Conservation (phyloP, 2,888 invertebrate species). For the Ophion costatus region DNA sequence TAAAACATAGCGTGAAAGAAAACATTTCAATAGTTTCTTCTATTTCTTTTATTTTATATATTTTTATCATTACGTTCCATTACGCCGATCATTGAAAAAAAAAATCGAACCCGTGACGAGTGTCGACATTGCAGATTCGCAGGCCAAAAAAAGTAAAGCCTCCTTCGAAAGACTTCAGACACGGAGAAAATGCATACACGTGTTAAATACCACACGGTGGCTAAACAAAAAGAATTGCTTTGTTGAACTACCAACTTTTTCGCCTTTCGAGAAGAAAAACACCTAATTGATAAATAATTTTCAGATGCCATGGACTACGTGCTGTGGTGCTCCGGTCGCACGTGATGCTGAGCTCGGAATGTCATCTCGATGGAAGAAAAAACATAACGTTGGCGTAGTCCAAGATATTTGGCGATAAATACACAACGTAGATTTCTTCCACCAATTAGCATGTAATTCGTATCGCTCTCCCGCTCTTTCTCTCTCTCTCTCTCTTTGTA, state of each 20-base stretch:
- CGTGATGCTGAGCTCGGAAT: constrained; percentile 34
- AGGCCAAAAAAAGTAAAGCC: not conserved
- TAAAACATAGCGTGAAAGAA: not conserved
- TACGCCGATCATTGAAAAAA: not conserved
- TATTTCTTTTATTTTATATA: no score
- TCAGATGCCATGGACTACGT: constrained; percentile 41
- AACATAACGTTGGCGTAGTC: constrained; percentile 26
- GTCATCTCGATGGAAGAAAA: constrained; percentile 37
- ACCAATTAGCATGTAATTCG: not conserved
- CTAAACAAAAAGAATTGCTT: not conserved
- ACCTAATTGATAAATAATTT: constrained; percentile 23
- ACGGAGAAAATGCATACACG: not conserved
- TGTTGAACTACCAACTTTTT: not conserved
- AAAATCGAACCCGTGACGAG: not conserved
- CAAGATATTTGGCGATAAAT: constrained; percentile 13
- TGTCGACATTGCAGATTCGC: not conserved
- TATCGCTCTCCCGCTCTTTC: constrained; percentile 6
- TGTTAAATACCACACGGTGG: not conserved
- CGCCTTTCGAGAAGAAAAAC: not conserved
- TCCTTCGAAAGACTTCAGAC: no score
- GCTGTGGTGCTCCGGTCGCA: constrained; percentile 36
- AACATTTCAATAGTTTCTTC: not conserved
- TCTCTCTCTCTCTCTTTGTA: constrained; percentile 2
- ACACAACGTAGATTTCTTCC: not conserved
- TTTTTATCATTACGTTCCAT: no score